These are phyloP conservation scores for Babyrousa celebensis DNA, from an alignment of 2,797 vertebrate species.

Conservation along the genomic window DNA sequence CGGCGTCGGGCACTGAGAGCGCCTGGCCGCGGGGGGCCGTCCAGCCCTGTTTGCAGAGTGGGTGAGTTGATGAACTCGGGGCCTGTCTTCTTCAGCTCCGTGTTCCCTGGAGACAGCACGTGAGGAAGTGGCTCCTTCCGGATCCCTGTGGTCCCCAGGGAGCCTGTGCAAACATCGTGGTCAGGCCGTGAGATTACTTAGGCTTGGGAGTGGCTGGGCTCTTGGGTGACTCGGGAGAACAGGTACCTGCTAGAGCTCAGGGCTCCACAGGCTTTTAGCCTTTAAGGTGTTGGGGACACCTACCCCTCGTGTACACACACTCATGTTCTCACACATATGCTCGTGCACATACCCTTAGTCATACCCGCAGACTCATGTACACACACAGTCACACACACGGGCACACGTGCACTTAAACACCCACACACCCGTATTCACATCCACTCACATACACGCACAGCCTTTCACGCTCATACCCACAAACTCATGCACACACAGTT, in stretches of 20 bases:
- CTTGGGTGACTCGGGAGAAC: not conserved
- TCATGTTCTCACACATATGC: not conserved
- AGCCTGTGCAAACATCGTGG: not conserved
- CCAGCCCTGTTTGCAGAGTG: not conserved
- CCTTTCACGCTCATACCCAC: too few species aligned
- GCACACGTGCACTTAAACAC: not conserved
- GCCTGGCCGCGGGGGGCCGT: not conserved
- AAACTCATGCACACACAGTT: too few species aligned
- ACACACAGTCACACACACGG: accelerated
- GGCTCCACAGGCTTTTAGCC: too few species aligned
- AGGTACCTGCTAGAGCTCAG: not conserved
- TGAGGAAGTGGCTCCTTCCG: not conserved
- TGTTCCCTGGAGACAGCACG: not conserved
- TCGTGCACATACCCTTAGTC: too few species aligned
- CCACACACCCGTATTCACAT: not conserved
- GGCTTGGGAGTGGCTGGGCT: not conserved
- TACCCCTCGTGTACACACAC: accelerated
- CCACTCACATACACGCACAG: not conserved
- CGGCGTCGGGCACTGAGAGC: not conserved
- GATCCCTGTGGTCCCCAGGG: not conserved
- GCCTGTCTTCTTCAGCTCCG: not conserved
- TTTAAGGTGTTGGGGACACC: not conserved
- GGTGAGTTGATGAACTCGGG: not conserved
- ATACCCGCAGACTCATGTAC: too few species aligned
- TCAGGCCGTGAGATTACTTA: not conserved